phyloP scores from a whole-genome alignment of 2,113 vertebrate species.

The Nibea coibor region DNA sequence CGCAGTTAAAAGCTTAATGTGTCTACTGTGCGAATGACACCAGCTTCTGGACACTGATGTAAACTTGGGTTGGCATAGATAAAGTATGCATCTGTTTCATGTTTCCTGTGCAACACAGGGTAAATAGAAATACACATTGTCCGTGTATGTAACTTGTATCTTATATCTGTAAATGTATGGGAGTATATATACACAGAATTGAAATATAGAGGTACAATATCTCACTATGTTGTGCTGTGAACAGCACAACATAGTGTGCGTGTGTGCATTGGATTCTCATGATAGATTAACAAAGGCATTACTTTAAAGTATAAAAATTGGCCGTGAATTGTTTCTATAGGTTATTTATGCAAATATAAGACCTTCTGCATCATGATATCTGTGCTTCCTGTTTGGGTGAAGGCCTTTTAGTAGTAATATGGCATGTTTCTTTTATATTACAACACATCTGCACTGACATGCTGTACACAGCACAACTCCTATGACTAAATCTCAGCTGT shows the following conservation, averaged over 20 bases:
- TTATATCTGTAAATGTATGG: not conserved
- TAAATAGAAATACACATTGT: not conserved
- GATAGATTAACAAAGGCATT: too few species aligned
- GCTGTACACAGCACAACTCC: not conserved
- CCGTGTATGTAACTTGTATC: not conserved
- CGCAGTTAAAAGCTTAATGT: constrained; percentile 9
- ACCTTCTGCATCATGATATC: not conserved
- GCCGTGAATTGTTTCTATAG: not conserved
- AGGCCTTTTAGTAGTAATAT: not conserved
- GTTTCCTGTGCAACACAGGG: not conserved
- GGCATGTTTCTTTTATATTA: not conserved
- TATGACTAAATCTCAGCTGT: not conserved
- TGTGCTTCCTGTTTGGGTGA: not conserved
- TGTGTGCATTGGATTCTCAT: too few species aligned
- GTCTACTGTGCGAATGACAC: constrained; percentile 3
- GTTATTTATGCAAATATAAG: not conserved
- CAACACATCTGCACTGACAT: not conserved
- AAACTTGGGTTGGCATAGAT: not conserved
- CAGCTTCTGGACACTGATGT: constrained; percentile 9
- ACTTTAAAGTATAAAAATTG: too few species aligned
- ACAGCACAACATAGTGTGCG: too few species aligned
- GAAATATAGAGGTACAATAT: not conserved
- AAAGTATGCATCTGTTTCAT: not conserved
- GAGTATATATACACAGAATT: not conserved
- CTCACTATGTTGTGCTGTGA: too few species aligned